A percentile compares a stretch with the other conserved stretches of the same genome.
Conservation (phyloP, 2,888 invertebrate genomes). For the Epinotia ramella region DNA sequence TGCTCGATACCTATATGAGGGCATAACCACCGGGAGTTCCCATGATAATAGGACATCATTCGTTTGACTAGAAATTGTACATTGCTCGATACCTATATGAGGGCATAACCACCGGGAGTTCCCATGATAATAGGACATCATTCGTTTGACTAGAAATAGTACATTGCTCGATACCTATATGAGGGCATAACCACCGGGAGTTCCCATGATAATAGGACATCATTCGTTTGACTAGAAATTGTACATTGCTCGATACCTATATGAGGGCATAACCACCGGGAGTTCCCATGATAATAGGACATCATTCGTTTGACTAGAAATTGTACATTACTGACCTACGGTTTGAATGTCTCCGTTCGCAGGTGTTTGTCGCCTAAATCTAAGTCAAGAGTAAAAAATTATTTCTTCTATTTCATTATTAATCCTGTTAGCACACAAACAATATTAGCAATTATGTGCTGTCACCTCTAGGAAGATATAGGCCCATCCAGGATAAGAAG, state of each 20-base stretch:
- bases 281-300: slow-evolving; percentile 26
- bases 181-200: slow-evolving; percentile 25
- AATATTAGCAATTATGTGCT: no score
- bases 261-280: slow-evolving; percentile 25
- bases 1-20: background rate
- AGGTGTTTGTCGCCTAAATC: no score
- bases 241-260: background rate
- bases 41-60: slow-evolving; percentile 17
- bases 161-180: background rate
- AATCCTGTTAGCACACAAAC: no score
- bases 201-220: slow-evolving; percentile 25
- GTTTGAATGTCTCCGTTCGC: no score
- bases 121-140: slow-evolving; percentile 23
- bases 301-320: background rate
- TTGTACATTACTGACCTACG: no score
- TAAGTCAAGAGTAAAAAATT: no score
- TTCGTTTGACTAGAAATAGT: background rate
- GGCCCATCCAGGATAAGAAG: no score
- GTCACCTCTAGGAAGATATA: no score
- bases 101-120: slow-evolving; percentile 29
- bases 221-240: background rate
- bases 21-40: slow-evolving; percentile 30
- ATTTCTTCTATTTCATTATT: no score
- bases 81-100: background rate
- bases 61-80: background rate